A percentile compares a stretch with the other conserved stretches of the same genome.
phyloP scores from a whole-genome alignment of 2,888 invertebrate species.

The Nyleta sp. region DNA sequence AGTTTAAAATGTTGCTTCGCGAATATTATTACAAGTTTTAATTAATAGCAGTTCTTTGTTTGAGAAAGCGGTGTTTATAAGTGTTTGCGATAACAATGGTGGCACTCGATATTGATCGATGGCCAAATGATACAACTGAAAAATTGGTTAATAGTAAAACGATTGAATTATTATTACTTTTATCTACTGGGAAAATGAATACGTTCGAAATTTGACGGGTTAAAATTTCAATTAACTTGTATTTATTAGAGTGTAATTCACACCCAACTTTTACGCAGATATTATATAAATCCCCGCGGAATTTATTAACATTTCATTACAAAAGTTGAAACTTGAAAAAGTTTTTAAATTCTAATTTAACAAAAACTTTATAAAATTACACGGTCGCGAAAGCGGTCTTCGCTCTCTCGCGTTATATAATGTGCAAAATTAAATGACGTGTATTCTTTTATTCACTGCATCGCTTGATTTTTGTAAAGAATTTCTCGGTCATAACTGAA shows the following conservation, averaged over 20 bases:
- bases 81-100: too few species aligned
- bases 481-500: conserved; percentile 12
- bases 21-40: too few species aligned
- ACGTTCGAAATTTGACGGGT: too few species aligned
- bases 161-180: too few species aligned
- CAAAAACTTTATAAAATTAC: conserved; percentile 29
- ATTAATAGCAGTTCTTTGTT: too few species aligned
- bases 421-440: conserved; percentile 27
- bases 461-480: conserved; percentile 11
- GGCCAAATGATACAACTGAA: too few species aligned
- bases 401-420: conserved; percentile 16
- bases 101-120: too few species aligned
- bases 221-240: conserved; percentile 22
- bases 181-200: too few species aligned
- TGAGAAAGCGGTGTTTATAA: too few species aligned
- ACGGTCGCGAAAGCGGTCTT: conserved; percentile 12
- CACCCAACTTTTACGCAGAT: conserved; percentile 15
- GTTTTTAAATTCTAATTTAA: conserved; percentile 37
- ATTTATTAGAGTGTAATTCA: conserved; percentile 19
- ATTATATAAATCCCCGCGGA: conserved; percentile 12
- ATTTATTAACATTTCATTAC: conserved; percentile 36
- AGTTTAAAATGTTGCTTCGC: too few species aligned
- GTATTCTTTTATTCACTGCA: conserved; percentile 21
- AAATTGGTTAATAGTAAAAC: too few species aligned
- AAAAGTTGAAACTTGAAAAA: conserved; percentile 14